Evolutionary conservation across 2,888 invertebrate genomes (phyloP).

Genomic region (Mythimna lalbum): DNA sequence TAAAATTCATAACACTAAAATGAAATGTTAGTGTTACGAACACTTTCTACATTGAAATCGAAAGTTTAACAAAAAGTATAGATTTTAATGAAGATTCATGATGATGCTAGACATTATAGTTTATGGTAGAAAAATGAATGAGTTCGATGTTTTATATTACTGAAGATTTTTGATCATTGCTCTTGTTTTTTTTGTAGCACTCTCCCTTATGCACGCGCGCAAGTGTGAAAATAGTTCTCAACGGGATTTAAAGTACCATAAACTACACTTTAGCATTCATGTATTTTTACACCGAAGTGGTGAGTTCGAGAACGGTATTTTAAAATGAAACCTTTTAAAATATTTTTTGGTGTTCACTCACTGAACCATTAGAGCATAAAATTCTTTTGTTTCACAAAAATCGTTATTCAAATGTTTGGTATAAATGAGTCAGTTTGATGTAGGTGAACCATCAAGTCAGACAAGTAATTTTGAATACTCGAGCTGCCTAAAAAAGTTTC

Average conservation of each 20-base stretch:
- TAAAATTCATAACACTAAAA: slow-evolving; percentile 25
- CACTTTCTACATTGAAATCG: slow-evolving; percentile 22
- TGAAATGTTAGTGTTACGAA: not conserved
- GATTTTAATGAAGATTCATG: slow-evolving; percentile 5
- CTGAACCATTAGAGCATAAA: slow-evolving; percentile 31
- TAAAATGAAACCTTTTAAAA: slow-evolving; percentile 62
- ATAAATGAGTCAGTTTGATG: slow-evolving; percentile 14
- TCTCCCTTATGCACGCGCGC: slow-evolving; percentile 41
- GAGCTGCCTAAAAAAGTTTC: slow-evolving; percentile 52
- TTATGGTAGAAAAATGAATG: slow-evolving; percentile 24
- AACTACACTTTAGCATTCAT: slow-evolving; percentile 55
- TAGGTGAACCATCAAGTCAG: slow-evolving; percentile 39
- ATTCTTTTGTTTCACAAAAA: slow-evolving; percentile 36
- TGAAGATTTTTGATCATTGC: slow-evolving; percentile 34
- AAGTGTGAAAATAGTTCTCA: slow-evolving; percentile 61
- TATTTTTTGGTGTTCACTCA: slow-evolving; percentile 46
- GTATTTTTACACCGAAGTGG: slow-evolving; percentile 58
- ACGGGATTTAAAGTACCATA: slow-evolving; percentile 62
- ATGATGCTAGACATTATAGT: slow-evolving; percentile 12
- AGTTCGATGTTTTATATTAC: slow-evolving; percentile 31
- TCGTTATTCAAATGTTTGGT: slow-evolving; percentile 20
- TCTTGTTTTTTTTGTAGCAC: slow-evolving; percentile 37
- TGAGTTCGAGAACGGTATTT: slow-evolving; percentile 55
- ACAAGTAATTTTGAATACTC: slow-evolving; percentile 36
- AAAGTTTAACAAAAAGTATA: slow-evolving; percentile 30